Evolutionary conservation across 2,888 invertebrate species (phyloP).

Genomic region (Gandaritis pyraliata): DNA sequence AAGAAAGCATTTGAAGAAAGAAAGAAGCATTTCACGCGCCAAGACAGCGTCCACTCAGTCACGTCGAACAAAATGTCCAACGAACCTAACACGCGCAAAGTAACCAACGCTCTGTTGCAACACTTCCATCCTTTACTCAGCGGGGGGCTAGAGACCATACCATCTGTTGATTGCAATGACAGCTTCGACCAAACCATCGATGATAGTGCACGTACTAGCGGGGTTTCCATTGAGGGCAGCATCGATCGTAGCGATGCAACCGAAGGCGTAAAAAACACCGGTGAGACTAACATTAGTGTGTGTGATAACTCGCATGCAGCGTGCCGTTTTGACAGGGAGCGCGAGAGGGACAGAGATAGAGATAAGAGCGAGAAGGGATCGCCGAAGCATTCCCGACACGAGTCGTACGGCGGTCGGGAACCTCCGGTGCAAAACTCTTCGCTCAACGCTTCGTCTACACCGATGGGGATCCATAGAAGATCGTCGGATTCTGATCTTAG

Average conservation of each 20-base stretch:
- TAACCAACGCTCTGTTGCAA: slow-evolving; percentile 63
- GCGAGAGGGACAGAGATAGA: slow-evolving; percentile 66
- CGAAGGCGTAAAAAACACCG: slow-evolving; percentile 64
- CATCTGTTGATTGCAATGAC: slow-evolving; percentile 51
- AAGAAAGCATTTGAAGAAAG: slow-evolving; percentile 43
- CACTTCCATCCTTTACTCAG: slow-evolving; percentile 72
- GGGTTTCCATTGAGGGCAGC: slow-evolving; percentile 5
- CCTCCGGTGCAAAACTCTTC: slow-evolving; percentile 66
- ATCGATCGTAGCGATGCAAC: slow-evolving; percentile 9
- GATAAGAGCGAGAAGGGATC: slow-evolving; percentile 61
- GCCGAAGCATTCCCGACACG: slow-evolving; percentile 81
- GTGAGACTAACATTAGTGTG: slow-evolving; percentile 79
- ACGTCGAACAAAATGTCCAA: slow-evolving; percentile 70
- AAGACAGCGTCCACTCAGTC: slow-evolving; percentile 71
- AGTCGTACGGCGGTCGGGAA: slow-evolving; percentile 81
- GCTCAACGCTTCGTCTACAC: slow-evolving; percentile 77
- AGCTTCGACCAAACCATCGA: slow-evolving; percentile 18
- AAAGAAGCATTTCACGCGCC: slow-evolving; percentile 61
- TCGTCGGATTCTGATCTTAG: slow-evolving; percentile 97
- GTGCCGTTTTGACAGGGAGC: slow-evolving; percentile 75
- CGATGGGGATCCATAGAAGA: slow-evolving; percentile 87
- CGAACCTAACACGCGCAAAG: slow-evolving; percentile 55
- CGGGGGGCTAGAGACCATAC: slow-evolving; percentile 73
- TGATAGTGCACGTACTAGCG: slow-evolving; percentile 2
- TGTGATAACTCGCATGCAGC: slow-evolving; percentile 84